Conservation (phyloP, 1,140 invertebrate species). For the Bactericera cockerelli region DNA sequence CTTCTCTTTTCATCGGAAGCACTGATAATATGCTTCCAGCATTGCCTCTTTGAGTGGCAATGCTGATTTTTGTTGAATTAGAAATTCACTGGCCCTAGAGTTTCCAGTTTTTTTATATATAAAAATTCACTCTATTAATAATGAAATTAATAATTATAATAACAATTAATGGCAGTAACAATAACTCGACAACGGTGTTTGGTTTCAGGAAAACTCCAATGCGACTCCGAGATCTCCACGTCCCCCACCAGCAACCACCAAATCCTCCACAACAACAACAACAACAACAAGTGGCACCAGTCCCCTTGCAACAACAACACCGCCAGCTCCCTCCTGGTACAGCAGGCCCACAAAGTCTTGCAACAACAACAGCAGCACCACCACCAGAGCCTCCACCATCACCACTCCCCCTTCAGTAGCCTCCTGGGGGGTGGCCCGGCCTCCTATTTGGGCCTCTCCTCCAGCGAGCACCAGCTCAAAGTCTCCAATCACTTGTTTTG, state of each 20-base stretch:
- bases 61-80: too few relatives aligned
- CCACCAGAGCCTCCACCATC: conserved; percentile 10
- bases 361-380: conserved; percentile 20
- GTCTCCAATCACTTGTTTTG: conserved; percentile 1
- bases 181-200: too few relatives aligned
- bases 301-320: background rate
- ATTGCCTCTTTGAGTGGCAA: too few relatives aligned
- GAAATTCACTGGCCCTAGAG: too few relatives aligned
- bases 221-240: conserved; percentile 1
- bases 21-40: too few relatives aligned
- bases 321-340: conserved; percentile 8
- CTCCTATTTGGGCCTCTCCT: background rate
- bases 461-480: background rate
- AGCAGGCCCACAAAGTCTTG: conserved; percentile 13
- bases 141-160: too few relatives aligned
- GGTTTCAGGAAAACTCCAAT: background rate
- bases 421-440: conserved; percentile 16
- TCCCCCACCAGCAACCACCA: conserved; percentile 6
- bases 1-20: too few relatives aligned
- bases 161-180: too few relatives aligned
- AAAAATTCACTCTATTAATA: too few relatives aligned
- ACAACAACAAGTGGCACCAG: conserved; percentile 2
- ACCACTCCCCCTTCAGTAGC: conserved; percentile 17
- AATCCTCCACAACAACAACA: conserved; percentile 6
- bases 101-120: too few relatives aligned